A percentile compares a stretch with the other conserved stretches of the same genome.
Conservation (phyloP, 2,113 vertebrate genomes). For the Aspidoscelis tigris region DNA sequence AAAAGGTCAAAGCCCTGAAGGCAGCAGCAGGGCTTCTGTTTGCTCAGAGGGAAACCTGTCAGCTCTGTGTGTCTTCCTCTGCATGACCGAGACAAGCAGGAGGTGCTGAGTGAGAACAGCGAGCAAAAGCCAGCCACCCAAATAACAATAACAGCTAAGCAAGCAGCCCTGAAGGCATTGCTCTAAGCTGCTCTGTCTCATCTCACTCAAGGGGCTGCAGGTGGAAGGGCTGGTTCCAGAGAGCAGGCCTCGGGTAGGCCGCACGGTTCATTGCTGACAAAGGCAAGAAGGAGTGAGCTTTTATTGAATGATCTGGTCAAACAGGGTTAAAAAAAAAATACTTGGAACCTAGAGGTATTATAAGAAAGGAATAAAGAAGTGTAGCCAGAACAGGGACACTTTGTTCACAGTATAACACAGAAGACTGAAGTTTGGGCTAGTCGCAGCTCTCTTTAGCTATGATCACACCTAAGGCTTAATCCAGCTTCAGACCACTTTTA, state of each 20-base stretch:
- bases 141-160: not conserved
- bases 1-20: slow-evolving; percentile 14
- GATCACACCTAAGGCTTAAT: too few species aligned
- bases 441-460: too few species aligned
- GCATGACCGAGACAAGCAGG: not conserved
- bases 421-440: too few species aligned
- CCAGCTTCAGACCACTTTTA: too few species aligned
- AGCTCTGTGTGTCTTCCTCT: not conserved
- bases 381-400: not conserved
- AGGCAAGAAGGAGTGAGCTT: not conserved
- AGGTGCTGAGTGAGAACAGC: not conserved
- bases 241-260: not conserved
- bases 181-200: not conserved
- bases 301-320: not conserved
- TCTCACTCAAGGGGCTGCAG: not conserved
- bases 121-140: not conserved
- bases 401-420: too few species aligned
- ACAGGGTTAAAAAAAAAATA: too few species aligned
- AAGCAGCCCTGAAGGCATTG: not conserved
- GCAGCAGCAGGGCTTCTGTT: not conserved
- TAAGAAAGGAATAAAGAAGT: not conserved
- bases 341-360: not conserved
- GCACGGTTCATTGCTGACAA: not conserved
- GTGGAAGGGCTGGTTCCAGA: not conserved
- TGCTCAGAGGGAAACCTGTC: slow-evolving; percentile 18